These are phyloP conservation scores for Pardalotus punctatus DNA, from an alignment of 2,113 vertebrate species.

Conservation along the genomic window DNA sequence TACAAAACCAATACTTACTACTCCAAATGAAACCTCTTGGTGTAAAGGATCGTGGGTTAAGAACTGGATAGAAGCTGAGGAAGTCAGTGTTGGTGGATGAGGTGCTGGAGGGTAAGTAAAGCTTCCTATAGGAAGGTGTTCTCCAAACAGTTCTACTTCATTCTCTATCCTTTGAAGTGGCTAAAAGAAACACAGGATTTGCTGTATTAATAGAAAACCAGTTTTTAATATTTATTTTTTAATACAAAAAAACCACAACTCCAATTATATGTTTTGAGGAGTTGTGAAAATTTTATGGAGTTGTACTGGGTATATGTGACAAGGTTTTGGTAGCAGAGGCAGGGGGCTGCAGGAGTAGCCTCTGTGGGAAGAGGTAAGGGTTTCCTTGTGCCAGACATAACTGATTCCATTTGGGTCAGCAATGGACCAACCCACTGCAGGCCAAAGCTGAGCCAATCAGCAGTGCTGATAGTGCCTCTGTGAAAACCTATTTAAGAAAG, in stretches of 20 bases:
- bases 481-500: not conserved
- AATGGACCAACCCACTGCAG: not conserved
- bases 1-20: conserved; percentile 75
- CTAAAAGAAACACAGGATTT: conserved; percentile 53
- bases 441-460: not conserved
- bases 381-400: not conserved
- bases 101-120: conserved; percentile 87
- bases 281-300: not conserved
- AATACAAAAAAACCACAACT: not conserved
- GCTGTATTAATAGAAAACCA: not conserved
- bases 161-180: conserved; percentile 93
- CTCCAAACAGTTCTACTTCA: conserved; percentile 89
- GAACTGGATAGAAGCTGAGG: conserved; percentile 90
- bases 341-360: not conserved
- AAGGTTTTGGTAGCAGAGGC: not conserved
- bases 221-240: not conserved
- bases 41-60: conserved; percentile 89
- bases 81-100: conserved; percentile 83
- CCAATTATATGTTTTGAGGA: not conserved
- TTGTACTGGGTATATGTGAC: not conserved
- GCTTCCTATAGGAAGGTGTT: conserved; percentile 87
- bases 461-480: not conserved
- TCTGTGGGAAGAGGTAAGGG: not conserved
- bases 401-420: not conserved
- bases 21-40: conserved; percentile 89